Percentiles rank a stretch among this genome's conserved stretches.
phyloP scores from a whole-genome alignment of 2,113 vertebrate species.

The Pardalotus punctatus region DNA sequence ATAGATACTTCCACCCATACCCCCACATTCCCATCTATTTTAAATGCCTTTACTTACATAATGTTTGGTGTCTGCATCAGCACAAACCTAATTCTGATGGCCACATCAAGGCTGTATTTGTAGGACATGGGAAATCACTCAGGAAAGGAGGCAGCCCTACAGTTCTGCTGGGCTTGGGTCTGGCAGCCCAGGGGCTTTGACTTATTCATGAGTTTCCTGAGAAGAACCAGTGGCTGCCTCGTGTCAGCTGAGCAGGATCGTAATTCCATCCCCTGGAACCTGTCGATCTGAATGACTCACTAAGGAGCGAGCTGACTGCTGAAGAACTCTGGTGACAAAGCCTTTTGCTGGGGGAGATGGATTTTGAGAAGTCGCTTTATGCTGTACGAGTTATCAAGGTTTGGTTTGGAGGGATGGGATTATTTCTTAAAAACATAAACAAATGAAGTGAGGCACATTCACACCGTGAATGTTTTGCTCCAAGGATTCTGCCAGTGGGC shows the following conservation, averaged over 20 bases:
- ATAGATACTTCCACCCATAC: not conserved
- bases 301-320: not conserved
- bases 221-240: slow-evolving; percentile 74
- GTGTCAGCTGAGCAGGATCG: slow-evolving; percentile 72
- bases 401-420: rapidly evolving
- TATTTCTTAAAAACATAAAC: not conserved
- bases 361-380: not conserved
- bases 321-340: not conserved
- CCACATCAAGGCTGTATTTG: not conserved
- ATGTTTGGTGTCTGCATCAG: not conserved
- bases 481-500: rapidly evolving
- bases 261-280: slow-evolving; percentile 70
- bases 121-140: not conserved
- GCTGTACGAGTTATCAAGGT: no score
- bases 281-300: not conserved
- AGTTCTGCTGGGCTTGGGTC: not conserved
- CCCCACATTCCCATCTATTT: not conserved
- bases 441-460: not conserved
- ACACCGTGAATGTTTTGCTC: not conserved
- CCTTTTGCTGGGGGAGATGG: not conserved
- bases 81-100: not conserved
- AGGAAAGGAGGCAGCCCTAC: not conserved
- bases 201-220: slow-evolving; percentile 83
- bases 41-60: slow-evolving; percentile 17
- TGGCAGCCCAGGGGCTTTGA: slow-evolving; percentile 70